Percentiles rank a stretch among this genome's conserved stretches.
phyloP scores from a whole-genome alignment of 2,113 vertebrate genomes.

The Dicentrarchus labrax region DNA sequence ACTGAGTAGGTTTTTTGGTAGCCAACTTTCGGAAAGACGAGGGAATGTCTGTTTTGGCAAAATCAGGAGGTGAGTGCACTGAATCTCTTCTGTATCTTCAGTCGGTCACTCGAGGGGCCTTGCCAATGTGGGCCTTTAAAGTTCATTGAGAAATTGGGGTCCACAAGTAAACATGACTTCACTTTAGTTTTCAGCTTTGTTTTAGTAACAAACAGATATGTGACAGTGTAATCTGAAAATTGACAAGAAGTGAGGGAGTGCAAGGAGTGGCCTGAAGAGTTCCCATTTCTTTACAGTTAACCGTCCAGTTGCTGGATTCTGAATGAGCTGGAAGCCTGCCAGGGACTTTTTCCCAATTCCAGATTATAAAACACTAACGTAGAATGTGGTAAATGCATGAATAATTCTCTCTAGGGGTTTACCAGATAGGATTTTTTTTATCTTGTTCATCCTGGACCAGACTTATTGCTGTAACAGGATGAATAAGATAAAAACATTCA shows the following conservation, averaged over 20 bases:
- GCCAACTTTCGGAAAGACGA: no score
- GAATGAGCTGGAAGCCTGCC: background rate
- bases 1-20: no score
- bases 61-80: no score
- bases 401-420: constrained; percentile 1
- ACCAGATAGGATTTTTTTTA: background rate
- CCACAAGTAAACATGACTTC: background rate
- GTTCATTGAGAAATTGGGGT: background rate
- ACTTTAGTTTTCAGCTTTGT: background rate
- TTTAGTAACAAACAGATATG: no score
- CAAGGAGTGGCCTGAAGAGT: background rate
- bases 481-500: no score
- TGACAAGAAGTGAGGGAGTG: background rate
- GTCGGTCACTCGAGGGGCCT: no score
- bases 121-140: background rate
- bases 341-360: constrained; percentile 14
- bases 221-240: background rate
- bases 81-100: no score
- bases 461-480: no score
- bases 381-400: constrained; percentile 14
- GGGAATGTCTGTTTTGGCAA: no score
- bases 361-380: background rate
- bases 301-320: background rate
- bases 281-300: background rate
- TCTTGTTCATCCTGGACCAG: background rate